These are phyloP conservation scores for Spialia ferax DNA, from an alignment of 2,888 invertebrate species.

Conservation along the genomic window DNA sequence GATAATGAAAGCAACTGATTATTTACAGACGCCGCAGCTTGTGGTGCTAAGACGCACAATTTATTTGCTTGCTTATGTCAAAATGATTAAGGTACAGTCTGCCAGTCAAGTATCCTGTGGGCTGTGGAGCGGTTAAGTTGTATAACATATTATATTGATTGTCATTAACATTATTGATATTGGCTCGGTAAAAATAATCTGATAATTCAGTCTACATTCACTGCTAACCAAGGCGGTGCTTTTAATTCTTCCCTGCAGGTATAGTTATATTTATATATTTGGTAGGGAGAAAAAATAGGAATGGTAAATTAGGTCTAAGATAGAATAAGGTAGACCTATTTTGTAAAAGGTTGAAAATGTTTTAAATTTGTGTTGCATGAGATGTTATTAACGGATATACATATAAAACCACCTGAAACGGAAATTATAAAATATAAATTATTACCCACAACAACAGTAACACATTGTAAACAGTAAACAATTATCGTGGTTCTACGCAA, in stretches of 20 bases:
- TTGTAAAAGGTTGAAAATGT: no score
- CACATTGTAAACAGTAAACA: not conserved
- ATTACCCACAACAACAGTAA: no score
- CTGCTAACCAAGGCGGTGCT: no score
- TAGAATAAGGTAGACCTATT: no score
- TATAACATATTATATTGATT: slow-evolving; percentile 19
- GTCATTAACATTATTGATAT: not conserved
- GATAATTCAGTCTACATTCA: not conserved
- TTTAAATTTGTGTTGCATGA: no score
- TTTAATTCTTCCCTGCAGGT: no score
- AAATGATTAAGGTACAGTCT: slow-evolving; percentile 42
- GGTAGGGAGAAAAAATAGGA: no score
- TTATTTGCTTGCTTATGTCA: slow-evolving; percentile 60
- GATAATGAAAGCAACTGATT: slow-evolving; percentile 73
- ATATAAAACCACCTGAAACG: no score
- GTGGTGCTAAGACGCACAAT: slow-evolving; percentile 61
- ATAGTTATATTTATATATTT: no score
- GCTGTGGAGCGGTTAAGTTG: not conserved
- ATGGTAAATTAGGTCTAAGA: no score
- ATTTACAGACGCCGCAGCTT: slow-evolving; percentile 56
- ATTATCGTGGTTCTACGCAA: not conserved
- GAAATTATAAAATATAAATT: no score
- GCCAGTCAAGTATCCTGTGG: slow-evolving; percentile 33
- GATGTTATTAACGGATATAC: no score
- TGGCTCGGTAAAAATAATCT: not conserved